Evolutionary conservation across 1,140 invertebrate genomes (phyloP).

Genomic region (Atta colombica): DNA sequence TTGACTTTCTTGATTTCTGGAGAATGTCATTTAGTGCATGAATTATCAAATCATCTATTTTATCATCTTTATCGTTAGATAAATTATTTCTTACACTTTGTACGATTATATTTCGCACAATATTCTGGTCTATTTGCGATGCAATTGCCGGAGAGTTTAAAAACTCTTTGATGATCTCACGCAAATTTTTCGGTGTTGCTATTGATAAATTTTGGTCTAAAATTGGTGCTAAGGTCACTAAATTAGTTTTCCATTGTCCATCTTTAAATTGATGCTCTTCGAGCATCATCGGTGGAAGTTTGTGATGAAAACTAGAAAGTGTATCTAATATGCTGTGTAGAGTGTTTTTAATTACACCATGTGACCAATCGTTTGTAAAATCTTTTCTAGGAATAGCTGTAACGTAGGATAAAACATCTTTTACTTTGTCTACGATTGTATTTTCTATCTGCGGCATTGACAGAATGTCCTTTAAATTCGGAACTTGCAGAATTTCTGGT

Average conservation of each 20-base stretch:
- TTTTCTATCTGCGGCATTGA: slow-evolving; percentile 73
- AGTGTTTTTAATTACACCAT: slow-evolving; percentile 63
- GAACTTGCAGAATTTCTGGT: slow-evolving; percentile 75
- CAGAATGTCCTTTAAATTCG: slow-evolving; percentile 77
- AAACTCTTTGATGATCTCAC: slow-evolving; percentile 63
- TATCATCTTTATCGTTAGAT: slow-evolving; percentile 27
- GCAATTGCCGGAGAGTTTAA: slow-evolving; percentile 71
- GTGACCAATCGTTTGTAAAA: slow-evolving; percentile 45
- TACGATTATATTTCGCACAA: slow-evolving; percentile 79
- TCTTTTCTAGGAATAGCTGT: slow-evolving; percentile 54
- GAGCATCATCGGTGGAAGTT: slow-evolving; percentile 50
- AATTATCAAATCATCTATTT: slow-evolving; percentile 72
- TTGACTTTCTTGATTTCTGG: background rate
- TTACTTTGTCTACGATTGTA: slow-evolving; percentile 71
- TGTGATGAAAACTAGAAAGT: slow-evolving; percentile 2
- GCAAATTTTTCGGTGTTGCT: background rate
- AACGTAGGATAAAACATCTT: slow-evolving; percentile 64
- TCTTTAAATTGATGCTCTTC: slow-evolving; percentile 65
- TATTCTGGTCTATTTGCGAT: slow-evolving; percentile 61
- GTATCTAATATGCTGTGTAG: slow-evolving; percentile 58
- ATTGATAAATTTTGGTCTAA: background rate
- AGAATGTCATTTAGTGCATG: slow-evolving; percentile 70
- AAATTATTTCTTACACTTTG: slow-evolving; percentile 74
- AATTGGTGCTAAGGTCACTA: slow-evolving; percentile 47
- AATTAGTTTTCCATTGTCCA: slow-evolving; percentile 46